Evolutionary conservation across 2,113 vertebrate species (phyloP), one percentile per base, ranked within the genome.

Genomic region (Daboia siamensis): DNA sequence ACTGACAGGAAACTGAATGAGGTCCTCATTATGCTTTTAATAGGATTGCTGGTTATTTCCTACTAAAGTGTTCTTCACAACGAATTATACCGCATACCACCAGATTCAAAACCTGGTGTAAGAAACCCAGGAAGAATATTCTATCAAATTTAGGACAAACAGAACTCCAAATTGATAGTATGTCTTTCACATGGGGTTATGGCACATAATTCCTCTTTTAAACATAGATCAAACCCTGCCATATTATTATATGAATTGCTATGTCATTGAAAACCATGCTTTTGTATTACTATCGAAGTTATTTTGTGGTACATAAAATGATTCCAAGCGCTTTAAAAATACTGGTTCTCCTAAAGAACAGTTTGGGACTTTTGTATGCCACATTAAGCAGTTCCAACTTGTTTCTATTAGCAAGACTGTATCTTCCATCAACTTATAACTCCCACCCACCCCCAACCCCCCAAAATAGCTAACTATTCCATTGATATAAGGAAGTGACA

Each of bases 11-110:
- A 97, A 95, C 93, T 55, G 95, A 97, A 96, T 92, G 95, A 97
- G 96, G 94, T 96, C 97, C 97, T 97, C 95, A 97, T 97, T 97
- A 97, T 94, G 92, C 93, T 96, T 97, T 97, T 97, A 97, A 96
- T 97, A 95, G 95, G 95, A 94, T 96, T 96, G 95, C 94, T 92
- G 94, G 96, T 94, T 96, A 96, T 95, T 96, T 96, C 94, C 94
- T 96, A 96, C 96, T 96, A 89, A 97, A 96, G 96, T 93, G 93
- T 95, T 90, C 95, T 91, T 92, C n/a, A 93, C 21, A 80, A 51
- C 10, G 46, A 86, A 95, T 61, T 93, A 93, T 59, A 87, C n/a
- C 88, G 55, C 90, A 52, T 57, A 93, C 88, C 88, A 96, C 91
- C 93, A 52, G 10, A 92, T 56, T 85, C 94, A 94, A 84, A 90